phyloP scores from a whole-genome alignment of 2,113 vertebrate species.

The Sorex araneus region DNA sequence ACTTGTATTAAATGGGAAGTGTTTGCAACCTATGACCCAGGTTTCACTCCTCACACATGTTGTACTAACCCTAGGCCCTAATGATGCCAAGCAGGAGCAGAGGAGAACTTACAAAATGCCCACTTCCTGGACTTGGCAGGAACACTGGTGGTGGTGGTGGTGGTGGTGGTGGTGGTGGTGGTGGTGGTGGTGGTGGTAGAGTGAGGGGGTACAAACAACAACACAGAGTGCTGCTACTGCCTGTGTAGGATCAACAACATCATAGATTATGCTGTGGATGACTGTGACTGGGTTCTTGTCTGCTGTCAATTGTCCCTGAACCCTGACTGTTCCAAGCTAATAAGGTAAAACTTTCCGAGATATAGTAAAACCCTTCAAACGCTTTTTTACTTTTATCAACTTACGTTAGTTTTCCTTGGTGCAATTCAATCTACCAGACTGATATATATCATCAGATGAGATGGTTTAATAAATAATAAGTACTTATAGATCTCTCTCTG shows the following conservation, averaged over 20 bases:
- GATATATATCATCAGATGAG: conserved; percentile 29
- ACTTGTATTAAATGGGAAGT: no score
- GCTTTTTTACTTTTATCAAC: not conserved
- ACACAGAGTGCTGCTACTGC: not conserved
- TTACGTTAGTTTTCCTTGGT: not conserved
- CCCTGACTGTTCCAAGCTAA: not conserved
- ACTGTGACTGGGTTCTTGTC: not conserved
- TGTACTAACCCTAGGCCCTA: not conserved
- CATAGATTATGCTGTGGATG: not conserved
- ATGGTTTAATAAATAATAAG: conserved; percentile 32
- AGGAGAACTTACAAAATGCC: not conserved
- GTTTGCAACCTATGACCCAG: not conserved
- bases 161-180: no score
- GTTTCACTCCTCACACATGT: not conserved
- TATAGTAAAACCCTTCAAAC: not conserved
- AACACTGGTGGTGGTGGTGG: no score
- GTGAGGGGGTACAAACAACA: not conserved
- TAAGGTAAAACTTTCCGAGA: not conserved
- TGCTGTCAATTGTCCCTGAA: not conserved
- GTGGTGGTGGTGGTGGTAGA: no score
- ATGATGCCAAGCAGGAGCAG: not conserved
- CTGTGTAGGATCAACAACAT: not conserved
- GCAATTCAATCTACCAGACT: conserved; percentile 10
- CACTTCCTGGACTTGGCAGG: not conserved
- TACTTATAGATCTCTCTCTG: no score